Evolutionary conservation across 2,797 vertebrate species (phyloP).

Genomic region (Lithobates sylvaticus): DNA sequence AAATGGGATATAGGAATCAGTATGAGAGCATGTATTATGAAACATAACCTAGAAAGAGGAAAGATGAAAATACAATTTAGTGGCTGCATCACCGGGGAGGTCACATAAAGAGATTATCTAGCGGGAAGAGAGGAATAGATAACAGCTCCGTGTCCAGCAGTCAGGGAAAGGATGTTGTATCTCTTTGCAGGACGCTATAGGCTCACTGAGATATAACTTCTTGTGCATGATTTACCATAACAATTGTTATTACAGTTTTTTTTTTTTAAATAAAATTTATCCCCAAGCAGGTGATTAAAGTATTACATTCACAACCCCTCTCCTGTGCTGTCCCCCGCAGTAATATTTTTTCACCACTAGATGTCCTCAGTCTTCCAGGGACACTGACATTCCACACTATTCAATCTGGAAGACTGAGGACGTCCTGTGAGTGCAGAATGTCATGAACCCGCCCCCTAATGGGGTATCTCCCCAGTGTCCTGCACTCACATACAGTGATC

Average conservation of each 20-base stretch:
- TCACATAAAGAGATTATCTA: neutral
- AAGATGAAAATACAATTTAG: neutral
- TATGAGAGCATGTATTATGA: conserved; percentile 12
- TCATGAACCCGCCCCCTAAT: too few species aligned
- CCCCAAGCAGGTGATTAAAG: too few species aligned
- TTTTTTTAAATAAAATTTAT: too few species aligned
- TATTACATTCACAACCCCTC: too few species aligned
- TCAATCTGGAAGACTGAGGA: neutral
- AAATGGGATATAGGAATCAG: conserved; percentile 31
- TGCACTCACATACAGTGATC: too few species aligned
- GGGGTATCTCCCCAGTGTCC: too few species aligned
- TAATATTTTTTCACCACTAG: too few species aligned
- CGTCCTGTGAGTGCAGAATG: too few species aligned
- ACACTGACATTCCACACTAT: neutral
- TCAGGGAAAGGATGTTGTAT: neutral
- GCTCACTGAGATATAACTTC: neutral
- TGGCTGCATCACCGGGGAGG: neutral
- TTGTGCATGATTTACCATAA: neutral
- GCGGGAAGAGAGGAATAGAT: neutral
- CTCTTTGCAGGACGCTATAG: neutral
- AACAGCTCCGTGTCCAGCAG: too few species aligned
- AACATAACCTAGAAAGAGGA: conserved; percentile 43
- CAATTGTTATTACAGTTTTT: too few species aligned
- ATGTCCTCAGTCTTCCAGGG: too few species aligned
- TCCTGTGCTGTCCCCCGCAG: too few species aligned